phyloP scores from a whole-genome alignment of 2,888 invertebrate species.

The Cepaea hortensis region DNA sequence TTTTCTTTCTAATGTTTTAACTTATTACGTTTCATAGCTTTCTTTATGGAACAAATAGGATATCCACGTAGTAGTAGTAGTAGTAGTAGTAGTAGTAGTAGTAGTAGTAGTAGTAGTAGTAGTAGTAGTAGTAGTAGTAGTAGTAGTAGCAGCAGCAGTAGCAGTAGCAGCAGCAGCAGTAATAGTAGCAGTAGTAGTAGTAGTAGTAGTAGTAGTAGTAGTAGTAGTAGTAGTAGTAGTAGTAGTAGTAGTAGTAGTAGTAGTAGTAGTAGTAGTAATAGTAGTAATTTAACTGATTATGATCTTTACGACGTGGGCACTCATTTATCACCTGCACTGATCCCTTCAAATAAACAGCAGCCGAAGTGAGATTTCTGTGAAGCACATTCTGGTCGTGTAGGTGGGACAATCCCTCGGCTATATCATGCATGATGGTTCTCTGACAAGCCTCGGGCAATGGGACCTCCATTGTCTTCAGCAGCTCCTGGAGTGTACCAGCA shows the following conservation, averaged over 20 bases:
- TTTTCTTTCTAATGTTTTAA: too few relatives aligned
- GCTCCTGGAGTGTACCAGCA: slow-evolving; percentile 63
- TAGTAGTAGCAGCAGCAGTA: too few relatives aligned
- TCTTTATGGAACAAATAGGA: neutral
- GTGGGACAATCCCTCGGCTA: slow-evolving; percentile 67
- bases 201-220: too few relatives aligned
- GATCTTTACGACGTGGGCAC: neutral
- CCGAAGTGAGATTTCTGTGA: slow-evolving; percentile 66
- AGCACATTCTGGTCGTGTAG: slow-evolving; percentile 69
- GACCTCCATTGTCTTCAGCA: slow-evolving; percentile 61
- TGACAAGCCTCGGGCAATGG: slow-evolving; percentile 68
- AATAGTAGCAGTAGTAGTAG: too few relatives aligned
- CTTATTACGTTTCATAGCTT: too few relatives aligned
- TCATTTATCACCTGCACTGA: slow-evolving; percentile 62
- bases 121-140: too few relatives aligned
- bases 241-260: neutral
- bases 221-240: too few relatives aligned
- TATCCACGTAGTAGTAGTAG: too few relatives aligned
- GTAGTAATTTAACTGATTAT: neutral
- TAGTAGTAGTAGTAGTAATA: neutral
- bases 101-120: too few relatives aligned
- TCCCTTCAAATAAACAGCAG: slow-evolving; percentile 68
- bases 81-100: too few relatives aligned
- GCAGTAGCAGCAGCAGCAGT: too few relatives aligned
- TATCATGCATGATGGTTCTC: slow-evolving; percentile 66